Percentiles rank a stretch among this genome's conserved stretches.
Evolutionary conservation across 2,113 vertebrate genomes (phyloP).

Genomic region (Uropsilus gracilis): DNA sequence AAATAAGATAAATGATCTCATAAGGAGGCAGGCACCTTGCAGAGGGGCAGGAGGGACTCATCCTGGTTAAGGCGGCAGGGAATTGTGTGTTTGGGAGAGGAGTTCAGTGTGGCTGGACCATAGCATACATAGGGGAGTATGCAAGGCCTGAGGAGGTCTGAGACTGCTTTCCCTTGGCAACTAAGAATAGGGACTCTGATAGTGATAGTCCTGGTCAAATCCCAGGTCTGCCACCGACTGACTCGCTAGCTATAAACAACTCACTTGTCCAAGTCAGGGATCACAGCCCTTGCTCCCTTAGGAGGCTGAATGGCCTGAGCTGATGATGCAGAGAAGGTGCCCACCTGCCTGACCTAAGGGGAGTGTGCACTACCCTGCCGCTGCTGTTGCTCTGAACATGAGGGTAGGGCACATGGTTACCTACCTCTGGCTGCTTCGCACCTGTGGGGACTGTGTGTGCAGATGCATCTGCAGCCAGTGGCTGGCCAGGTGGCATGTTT

Average conservation of each 20-base stretch:
- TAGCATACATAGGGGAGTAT: background rate
- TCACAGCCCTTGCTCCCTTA: background rate
- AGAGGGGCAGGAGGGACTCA: background rate
- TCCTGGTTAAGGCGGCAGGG: background rate
- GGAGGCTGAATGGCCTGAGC: background rate
- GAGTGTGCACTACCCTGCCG: background rate
- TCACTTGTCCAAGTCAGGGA: background rate
- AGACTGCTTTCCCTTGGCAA: background rate
- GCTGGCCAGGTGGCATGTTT: background rate
- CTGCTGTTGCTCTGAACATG: background rate
- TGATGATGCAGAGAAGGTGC: background rate
- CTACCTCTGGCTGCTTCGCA: background rate
- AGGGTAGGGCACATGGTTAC: fast-evolving
- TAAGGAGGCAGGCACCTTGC: fast-evolving
- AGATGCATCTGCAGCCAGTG: background rate
- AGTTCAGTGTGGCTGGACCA: background rate
- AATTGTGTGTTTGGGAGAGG: background rate
- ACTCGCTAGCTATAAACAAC: background rate
- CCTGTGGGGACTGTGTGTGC: fast-evolving
- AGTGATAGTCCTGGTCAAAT: background rate
- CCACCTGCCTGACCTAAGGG: background rate
- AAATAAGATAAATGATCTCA: background rate
- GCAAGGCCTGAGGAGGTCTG: background rate
- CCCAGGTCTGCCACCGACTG: background rate
- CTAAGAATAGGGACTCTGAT: background rate